phyloP scores from a whole-genome alignment of 2,113 vertebrate genomes.

The Prietella phreatophila region DNA sequence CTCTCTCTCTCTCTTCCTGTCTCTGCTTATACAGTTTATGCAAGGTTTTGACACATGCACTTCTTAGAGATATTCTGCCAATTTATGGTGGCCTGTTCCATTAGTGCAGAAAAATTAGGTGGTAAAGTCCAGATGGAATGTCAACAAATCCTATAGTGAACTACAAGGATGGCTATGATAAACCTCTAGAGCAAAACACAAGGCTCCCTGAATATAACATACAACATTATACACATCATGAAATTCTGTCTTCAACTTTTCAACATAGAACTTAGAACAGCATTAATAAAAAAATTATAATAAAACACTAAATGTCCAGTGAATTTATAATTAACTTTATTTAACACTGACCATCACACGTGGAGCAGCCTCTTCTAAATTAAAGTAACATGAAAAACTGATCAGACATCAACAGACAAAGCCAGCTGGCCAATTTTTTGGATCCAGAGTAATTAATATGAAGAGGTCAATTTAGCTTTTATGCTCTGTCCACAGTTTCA shows the following conservation, averaged over 20 bases:
- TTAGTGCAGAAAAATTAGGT: not conserved
- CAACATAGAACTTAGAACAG: not conserved
- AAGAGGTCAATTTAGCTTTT: not conserved
- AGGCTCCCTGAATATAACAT: not conserved
- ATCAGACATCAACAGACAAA: slow-evolving; percentile 15
- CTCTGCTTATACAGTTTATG: not conserved
- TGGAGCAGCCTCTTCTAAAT: not conserved
- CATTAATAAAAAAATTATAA: not conserved
- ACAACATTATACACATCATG: not conserved
- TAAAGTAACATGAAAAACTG: slow-evolving; percentile 14
- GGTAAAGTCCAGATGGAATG: not conserved
- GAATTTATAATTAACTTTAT: slow-evolving; percentile 15
- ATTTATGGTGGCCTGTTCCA: not conserved
- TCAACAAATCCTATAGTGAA: not conserved
- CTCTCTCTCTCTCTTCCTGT: not conserved
- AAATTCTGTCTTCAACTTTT: not conserved
- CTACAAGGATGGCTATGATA: not conserved
- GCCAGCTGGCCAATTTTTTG: not conserved
- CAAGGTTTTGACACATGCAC: not conserved
- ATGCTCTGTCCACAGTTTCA: not conserved
- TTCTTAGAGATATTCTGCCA: not conserved
- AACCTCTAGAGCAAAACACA: not conserved
- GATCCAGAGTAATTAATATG: not conserved
- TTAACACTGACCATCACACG: not conserved
- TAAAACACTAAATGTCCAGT: not conserved